These are phyloP conservation scores for Okamejei kenojei DNA, from an alignment of 2,797 vertebrate genomes.

Conservation along the genomic window DNA sequence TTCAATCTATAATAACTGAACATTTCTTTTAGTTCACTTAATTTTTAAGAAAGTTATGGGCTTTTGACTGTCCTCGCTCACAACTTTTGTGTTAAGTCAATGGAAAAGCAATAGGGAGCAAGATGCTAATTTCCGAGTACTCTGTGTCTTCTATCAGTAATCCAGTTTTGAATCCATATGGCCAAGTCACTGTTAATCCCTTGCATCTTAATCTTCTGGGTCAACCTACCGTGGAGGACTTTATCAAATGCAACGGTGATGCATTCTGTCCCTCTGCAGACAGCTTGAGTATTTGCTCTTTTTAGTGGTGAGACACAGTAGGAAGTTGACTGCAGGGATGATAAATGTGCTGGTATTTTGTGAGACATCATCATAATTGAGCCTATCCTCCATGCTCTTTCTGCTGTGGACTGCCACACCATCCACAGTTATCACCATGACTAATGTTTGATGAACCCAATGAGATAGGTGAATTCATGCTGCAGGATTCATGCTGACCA, in stretches of 20 bases:
- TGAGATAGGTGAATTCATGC: background rate
- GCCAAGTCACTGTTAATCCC: too few species aligned
- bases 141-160: too few species aligned
- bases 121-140: too few species aligned
- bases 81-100: too few species aligned
- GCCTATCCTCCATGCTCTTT: background rate
- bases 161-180: too few species aligned
- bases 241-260: background rate
- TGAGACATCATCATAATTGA: background rate
- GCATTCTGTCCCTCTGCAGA: background rate
- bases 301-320: background rate
- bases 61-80: too few species aligned
- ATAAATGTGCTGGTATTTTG: background rate
- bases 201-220: too few species aligned
- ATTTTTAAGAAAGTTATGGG: too few species aligned
- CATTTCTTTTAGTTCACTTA: too few species aligned
- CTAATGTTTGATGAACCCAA: background rate
- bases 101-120: too few species aligned
- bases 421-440: background rate
- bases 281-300: background rate
- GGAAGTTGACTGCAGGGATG: background rate
- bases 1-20: too few species aligned
- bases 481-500: background rate
- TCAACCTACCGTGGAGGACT: too few species aligned
- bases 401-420: background rate